These are phyloP conservation scores for Silurus aristotelis DNA, from an alignment of 2,797 vertebrate species.

Conservation along the genomic window DNA sequence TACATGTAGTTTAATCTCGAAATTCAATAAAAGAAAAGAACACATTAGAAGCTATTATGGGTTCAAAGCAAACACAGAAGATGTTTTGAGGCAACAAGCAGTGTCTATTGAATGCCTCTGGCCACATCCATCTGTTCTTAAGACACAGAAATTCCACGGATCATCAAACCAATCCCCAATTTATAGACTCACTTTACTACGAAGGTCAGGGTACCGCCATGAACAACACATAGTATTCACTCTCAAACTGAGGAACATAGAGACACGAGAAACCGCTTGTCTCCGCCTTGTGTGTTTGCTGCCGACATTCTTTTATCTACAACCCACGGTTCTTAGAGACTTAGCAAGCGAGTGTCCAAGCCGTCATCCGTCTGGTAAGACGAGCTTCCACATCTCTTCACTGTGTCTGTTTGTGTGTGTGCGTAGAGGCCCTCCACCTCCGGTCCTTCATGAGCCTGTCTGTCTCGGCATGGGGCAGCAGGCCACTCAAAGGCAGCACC, in stretches of 20 bases:
- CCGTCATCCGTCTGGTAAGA: constrained; percentile 50
- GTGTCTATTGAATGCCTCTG: constrained; percentile 59
- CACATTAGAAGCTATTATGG: neutral
- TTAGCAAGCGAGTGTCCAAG: constrained; percentile 54
- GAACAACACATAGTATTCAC: constrained; percentile 53
- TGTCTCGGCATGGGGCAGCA: constrained; percentile 78
- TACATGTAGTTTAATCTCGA: neutral
- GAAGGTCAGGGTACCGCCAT: constrained; percentile 63
- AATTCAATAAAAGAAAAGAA: neutral
- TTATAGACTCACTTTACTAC: constrained; percentile 65
- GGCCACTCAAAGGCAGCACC: constrained; percentile 83
- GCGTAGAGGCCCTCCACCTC: constrained; percentile 65
- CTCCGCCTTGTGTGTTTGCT: constrained; percentile 31
- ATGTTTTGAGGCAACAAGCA: constrained; percentile 26
- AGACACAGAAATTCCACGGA: constrained; percentile 64
- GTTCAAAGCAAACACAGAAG: neutral
- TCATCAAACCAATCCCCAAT: constrained; percentile 66
- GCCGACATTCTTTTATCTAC: constrained; percentile 42
- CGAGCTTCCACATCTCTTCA: constrained; percentile 42
- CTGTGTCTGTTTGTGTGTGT: constrained; percentile 59
- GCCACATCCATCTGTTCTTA: constrained; percentile 63
- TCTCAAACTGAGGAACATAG: constrained; percentile 38
- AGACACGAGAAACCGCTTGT: constrained; percentile 35
- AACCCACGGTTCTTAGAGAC: constrained; percentile 45
- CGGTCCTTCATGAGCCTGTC: constrained; percentile 76